Evolutionary conservation across 2,888 invertebrate species (phyloP), one percentile per base, ranked within the genome.

Genomic region (Dynastes tityus): DNA sequence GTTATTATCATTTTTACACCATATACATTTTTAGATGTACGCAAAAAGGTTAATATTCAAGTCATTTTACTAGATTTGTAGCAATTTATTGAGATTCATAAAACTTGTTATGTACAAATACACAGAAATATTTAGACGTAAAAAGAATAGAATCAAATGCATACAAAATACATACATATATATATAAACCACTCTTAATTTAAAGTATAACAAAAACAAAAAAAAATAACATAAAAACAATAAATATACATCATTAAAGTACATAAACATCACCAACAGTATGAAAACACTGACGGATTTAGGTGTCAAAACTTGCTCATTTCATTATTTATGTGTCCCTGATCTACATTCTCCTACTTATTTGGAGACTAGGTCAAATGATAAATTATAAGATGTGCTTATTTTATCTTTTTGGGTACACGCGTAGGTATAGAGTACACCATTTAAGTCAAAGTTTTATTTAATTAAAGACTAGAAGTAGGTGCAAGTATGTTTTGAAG

Each of bases 391-490:
- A n/a, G 32, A 32, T 61, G 27, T 27, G 27, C 11, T 45, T 45
- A 45, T 55, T 61, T 74, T 27, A 32, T 27, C 13, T 29, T 49
- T 5, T 29, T 32, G 29, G 11, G 2, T 49, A n/a, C 27, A 68
- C 68, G 49, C 51, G 4, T 29, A 45, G 45, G 45, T 45, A 45
- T 8, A 11, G 2, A 27, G 27, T 27, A 27, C 51, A 51, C 68
- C 11, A 68, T 68, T 51, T 29, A 40, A 27, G 22, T 13, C 27
- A 40, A 61, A 55, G 55, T 22, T 37, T 61, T 40, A 40, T 40
- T 45, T 8, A 32, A 11, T 74, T 45, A 74, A 74, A 74, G 73
- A 74, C 73, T 74, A 74, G 73, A 45, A 74, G 73, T 74, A 74
- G 55, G 27, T 74, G 53, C 29, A 61, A 45, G 40, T 27, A 49